Percentiles rank a stretch among this genome's conserved stretches.
Evolutionary conservation across 2,113 vertebrate species (phyloP).

Genomic region (Ascaphus truei): DNA sequence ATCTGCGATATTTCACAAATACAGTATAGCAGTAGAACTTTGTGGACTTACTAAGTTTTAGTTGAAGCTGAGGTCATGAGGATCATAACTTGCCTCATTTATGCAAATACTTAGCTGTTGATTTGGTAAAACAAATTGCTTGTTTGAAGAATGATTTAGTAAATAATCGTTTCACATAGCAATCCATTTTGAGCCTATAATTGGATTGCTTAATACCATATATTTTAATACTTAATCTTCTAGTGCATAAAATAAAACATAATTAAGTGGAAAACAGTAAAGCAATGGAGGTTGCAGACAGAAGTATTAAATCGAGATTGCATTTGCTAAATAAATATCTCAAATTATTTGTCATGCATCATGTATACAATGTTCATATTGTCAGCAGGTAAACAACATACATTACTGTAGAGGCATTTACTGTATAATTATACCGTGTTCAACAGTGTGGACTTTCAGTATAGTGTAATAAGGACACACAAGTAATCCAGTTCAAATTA

Average conservation of each 20-base stretch:
- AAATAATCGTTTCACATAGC: slow-evolving; percentile 13
- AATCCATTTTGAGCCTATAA: slow-evolving; percentile 9
- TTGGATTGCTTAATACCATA: slow-evolving; percentile 26
- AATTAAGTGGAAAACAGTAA: slow-evolving; percentile 30
- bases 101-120: background rate
- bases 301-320: background rate
- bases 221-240: slow-evolving; percentile 22
- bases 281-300: background rate
- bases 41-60: no score
- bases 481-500: no score
- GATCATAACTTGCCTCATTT: slow-evolving; percentile 19
- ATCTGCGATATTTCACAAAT: no score
- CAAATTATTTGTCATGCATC: background rate
- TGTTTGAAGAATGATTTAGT: slow-evolving; percentile 29
- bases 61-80: slow-evolving; percentile 6
- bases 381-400: no score
- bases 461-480: no score
- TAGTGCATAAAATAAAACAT: slow-evolving; percentile 4
- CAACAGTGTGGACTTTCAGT: no score
- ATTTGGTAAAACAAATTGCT: slow-evolving; percentile 22
- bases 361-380: background rate
- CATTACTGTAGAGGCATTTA: no score
- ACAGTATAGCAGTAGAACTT: no score
- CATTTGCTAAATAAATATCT: slow-evolving; percentile 3
- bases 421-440: no score